Evolutionary conservation across 2,888 invertebrate species (phyloP).

Genomic region (Aelia acuminata): DNA sequence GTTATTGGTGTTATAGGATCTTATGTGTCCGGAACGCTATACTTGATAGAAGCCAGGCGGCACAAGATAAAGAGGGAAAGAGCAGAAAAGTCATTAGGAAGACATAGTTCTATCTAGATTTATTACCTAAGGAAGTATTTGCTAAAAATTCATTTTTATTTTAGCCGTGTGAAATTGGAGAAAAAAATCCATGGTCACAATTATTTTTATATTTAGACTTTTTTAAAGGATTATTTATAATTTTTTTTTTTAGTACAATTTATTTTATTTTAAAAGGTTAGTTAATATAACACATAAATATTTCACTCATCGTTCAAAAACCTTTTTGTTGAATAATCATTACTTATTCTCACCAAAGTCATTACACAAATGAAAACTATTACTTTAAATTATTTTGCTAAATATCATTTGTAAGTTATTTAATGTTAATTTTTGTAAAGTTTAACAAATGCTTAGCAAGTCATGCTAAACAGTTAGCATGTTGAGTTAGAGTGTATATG

Average conservation of each 20-base stretch:
- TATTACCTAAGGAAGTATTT: neutral
- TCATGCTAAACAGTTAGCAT: too few relatives aligned
- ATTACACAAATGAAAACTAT: neutral
- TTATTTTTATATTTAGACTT: neutral
- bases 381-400: neutral
- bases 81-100: conserved; percentile 65
- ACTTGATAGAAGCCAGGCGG: conserved; percentile 86
- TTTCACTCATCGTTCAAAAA: neutral
- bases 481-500: too few relatives aligned
- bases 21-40: conserved; percentile 83
- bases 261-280: neutral
- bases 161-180: neutral
- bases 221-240: neutral
- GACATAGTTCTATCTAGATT: conserved; percentile 57
- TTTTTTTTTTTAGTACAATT: neutral
- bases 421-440: too few relatives aligned
- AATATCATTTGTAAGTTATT: too few relatives aligned
- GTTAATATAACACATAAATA: neutral
- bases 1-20: conserved; percentile 83
- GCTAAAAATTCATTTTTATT: neutral
- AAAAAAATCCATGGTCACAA: neutral
- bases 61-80: conserved; percentile 82
- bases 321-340: neutral
- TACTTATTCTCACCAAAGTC: neutral
- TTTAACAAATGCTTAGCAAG: too few relatives aligned